Evolutionary conservation across 2,888 invertebrate genomes (phyloP), one percentile per base, ranked within the genome.

Genomic region (Rotaria magnacalcarata): DNA sequence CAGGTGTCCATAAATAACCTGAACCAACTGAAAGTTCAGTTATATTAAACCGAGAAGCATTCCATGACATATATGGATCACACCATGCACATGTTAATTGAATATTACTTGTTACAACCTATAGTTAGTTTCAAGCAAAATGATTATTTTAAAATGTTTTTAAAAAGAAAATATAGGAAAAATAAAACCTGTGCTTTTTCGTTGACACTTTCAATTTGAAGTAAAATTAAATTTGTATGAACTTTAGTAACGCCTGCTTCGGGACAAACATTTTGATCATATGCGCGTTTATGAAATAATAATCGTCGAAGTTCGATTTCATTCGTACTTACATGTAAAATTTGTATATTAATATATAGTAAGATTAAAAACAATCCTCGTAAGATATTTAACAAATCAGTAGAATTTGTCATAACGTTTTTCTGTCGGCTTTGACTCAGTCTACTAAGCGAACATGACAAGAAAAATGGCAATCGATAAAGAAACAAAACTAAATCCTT

Each of bases 61-160:
- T 85, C 86, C 86, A 86, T 84, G 75, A 85, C 41, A 86, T 67
- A 43, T 75, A 86, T 24, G 85, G 52, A 60, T 86, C 86, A 56
- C 80, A 80, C 80, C 80, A 80, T 47, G 80, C 43, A 80, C 80
- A 80, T 43, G n/a, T 34, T 14, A 80, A 80, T 80, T 80, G 80
- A 47, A 80, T 47, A 80, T 80, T 80, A 43, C 80, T 80, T 43
- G 80, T 80, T 0, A 80, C 80, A 4, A 80, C 11, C 80, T 80
- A 24, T 1, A 80, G 2, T 67, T 27, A 50, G 50, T 11, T 8
- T 34, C 19, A 27, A 34, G n/a, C 10, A 7, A 47, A 47, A 47
- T 11, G 2, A 47, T n/a, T 2, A 80, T 41, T 2, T 0, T 24
- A 21, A 47, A 1, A 43, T 14, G 0, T 7, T n/a, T 10, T n/a